Base-by-base conservation (phyloP, 1,140 invertebrate species). In the Drosophila teissieri region DNA sequence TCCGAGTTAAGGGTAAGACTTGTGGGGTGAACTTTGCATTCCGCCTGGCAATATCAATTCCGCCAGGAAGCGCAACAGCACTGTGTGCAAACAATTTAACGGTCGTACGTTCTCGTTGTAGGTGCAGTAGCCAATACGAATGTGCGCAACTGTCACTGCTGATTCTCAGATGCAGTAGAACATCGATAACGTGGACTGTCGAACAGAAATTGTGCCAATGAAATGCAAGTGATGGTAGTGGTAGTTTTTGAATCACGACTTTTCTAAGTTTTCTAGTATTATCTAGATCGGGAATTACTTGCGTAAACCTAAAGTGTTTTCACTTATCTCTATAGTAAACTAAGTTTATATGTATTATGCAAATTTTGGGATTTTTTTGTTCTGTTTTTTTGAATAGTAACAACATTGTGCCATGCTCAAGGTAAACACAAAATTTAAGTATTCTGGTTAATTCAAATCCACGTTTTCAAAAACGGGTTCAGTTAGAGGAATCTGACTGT, bases 11-110 rank as follows among this genome's bases (percentile, higher is more conserved):
- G 48, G 48, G 48, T 51, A 31, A 52, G 15, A 36, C 31, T 36
- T 52, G 34, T 36, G 31, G 17, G 49, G 5, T 52, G 49, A 52
- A 36, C 49, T 36, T 52, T 52, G 27, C 34, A 14, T 36, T 17
- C 15, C 15, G 48, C n/a, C 27, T n/a, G 48, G 48, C 48, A 51
- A 51, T 31, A 27, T 34, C n/a, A 52, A 52, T 52, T 19, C 49
- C 10, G 15, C 31, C 49, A 36, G 27, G 31, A 52, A 52, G 15
- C 49, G 49, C 31, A 46, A n/a, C 2, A 27, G 3, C 11, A 24
- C 45, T n/a, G 45, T 55, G 49, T 39, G 22, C 58, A 63, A 61
- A 36, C 11, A 51, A 34, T 51, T 49, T 15, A 31, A 31, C 46
- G n/a, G 6, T 49, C 14, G 24, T 49, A 1, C 4, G n/a, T 49